These are phyloP conservation scores for Semicossyphus pulcher DNA, from an alignment of 2,113 vertebrate genomes.

Conservation along the genomic window DNA sequence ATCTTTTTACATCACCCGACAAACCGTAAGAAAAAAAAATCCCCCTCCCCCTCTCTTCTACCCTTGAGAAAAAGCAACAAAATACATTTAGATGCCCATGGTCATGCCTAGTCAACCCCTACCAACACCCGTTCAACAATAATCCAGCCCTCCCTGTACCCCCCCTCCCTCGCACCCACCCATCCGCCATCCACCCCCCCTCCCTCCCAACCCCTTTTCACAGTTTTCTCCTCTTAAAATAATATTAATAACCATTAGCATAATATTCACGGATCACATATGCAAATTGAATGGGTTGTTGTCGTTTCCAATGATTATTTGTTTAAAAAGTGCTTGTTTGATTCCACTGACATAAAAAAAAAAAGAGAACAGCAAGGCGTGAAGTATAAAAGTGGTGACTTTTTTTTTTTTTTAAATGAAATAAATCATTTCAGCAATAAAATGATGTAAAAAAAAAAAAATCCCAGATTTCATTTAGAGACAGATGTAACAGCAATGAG, in stretches of 20 bases:
- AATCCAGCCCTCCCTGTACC: slow-evolving; percentile 3
- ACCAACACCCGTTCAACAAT: slow-evolving; percentile 47
- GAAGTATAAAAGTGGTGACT: slow-evolving; percentile 57
- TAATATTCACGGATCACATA: slow-evolving; percentile 69
- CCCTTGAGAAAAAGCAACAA: slow-evolving; percentile 60
- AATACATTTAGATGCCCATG: slow-evolving; percentile 75
- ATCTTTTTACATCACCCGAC: slow-evolving; percentile 76
- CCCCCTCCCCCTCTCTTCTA: slow-evolving; percentile 26
- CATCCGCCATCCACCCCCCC: slow-evolving; percentile 11
- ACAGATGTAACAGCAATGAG: background rate
- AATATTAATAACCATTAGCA: slow-evolving; percentile 69
- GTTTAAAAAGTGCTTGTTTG: slow-evolving; percentile 84
- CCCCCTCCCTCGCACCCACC: slow-evolving; percentile 11
- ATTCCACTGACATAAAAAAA: slow-evolving; percentile 80
- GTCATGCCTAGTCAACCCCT: slow-evolving; percentile 60
- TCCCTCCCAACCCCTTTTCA: slow-evolving; percentile 70
- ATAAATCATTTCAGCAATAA: slow-evolving; percentile 30
- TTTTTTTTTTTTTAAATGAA: slow-evolving; percentile 26
- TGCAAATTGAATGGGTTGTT: slow-evolving; percentile 74
- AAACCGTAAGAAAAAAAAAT: slow-evolving; percentile 55
- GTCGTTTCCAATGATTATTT: slow-evolving; percentile 77
- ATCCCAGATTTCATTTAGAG: slow-evolving; percentile 31
- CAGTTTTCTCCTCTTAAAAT: slow-evolving; percentile 84
- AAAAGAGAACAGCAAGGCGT: slow-evolving; percentile 67
- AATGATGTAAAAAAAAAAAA: background rate